These are phyloP conservation scores for Rhinophrynus dorsalis DNA, from an alignment of 2,797 vertebrate genomes.

Conservation along the genomic window DNA sequence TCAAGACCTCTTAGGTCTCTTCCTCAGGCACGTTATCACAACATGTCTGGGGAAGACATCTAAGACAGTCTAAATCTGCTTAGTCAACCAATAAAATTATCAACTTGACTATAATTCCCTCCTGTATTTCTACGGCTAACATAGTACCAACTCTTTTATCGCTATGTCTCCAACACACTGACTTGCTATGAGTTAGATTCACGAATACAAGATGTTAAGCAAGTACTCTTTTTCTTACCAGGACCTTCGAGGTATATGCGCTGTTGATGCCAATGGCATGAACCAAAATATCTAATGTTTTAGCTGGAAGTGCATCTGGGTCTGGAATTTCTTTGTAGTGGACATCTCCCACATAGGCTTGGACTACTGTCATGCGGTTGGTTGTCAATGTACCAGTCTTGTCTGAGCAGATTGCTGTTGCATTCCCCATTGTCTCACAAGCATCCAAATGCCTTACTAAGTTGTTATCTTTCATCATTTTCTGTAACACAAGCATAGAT, in stretches of 20 bases:
- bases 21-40: too few species aligned
- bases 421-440: constrained; percentile 98
- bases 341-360: constrained; percentile 82
- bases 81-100: too few species aligned
- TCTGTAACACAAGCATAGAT: constrained; percentile 67
- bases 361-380: constrained; percentile 95
- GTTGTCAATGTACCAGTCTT: constrained; percentile 96
- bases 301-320: constrained; percentile 76
- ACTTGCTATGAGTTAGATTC: too few species aligned
- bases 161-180: too few species aligned
- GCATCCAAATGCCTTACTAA: constrained; percentile 95
- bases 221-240: constrained; percentile 90
- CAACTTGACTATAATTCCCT: too few species aligned
- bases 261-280: constrained; percentile 93
- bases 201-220: too few species aligned
- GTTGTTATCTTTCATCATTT: constrained; percentile 99
- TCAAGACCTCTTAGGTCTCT: too few species aligned
- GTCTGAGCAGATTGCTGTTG: constrained; percentile 97
- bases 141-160: too few species aligned
- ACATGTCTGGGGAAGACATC: too few species aligned
- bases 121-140: too few species aligned
- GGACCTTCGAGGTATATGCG: constrained; percentile 94
- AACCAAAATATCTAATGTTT: constrained; percentile 84
- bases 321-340: constrained; percentile 92
- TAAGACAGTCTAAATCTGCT: too few species aligned